These are phyloP conservation scores for Leucophenga varia DNA, from an alignment of 1,140 invertebrate species.

Conservation along the genomic window DNA sequence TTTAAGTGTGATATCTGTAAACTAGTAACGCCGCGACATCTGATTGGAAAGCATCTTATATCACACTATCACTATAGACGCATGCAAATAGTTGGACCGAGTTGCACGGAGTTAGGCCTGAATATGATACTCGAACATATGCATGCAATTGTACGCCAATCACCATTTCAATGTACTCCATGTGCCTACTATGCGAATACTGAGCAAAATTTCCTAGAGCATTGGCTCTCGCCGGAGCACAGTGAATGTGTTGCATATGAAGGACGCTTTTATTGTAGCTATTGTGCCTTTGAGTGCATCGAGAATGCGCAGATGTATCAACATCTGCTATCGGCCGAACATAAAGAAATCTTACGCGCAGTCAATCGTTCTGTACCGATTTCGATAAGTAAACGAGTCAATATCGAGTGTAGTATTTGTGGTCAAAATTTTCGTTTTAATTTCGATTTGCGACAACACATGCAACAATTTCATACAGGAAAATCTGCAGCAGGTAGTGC, in stretches of 20 bases:
- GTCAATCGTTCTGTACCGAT: conserved; percentile 79
- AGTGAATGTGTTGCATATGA: no score
- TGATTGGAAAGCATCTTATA: conserved; percentile 81
- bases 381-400: conserved; percentile 69
- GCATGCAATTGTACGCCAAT: conserved; percentile 71
- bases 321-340: conserved; percentile 68
- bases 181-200: conserved; percentile 85
- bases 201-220: conserved; percentile 69
- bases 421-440: conserved; percentile 68
- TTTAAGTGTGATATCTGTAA: conserved; percentile 70
- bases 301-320: conserved; percentile 66
- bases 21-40: conserved; percentile 64
- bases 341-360: conserved; percentile 70
- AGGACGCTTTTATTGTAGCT: conserved; percentile 72
- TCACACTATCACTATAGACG: conserved; percentile 80
- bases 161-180: conserved; percentile 79
- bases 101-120: conserved; percentile 57
- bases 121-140: conserved; percentile 75
- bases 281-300: conserved; percentile 73
- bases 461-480: conserved; percentile 54
- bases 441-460: conserved; percentile 68
- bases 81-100: conserved; percentile 57
- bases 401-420: conserved; percentile 68
- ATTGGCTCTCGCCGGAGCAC: conserved; percentile 74
- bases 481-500: conserved; percentile 53